phyloP scores from a whole-genome alignment of 1,140 invertebrate species.

The Tetraneura akinire region DNA sequence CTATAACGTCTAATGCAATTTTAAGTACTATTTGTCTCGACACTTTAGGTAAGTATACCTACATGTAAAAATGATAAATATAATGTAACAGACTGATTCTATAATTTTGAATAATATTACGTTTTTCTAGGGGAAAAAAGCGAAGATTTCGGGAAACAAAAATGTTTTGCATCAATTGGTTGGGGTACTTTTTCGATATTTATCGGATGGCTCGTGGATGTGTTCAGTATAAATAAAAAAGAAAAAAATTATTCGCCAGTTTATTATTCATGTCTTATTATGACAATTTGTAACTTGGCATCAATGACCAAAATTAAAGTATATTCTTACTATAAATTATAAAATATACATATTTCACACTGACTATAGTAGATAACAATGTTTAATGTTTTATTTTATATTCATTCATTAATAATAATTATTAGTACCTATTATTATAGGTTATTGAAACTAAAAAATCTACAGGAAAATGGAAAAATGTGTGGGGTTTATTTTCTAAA shows the following conservation, averaged over 20 bases:
- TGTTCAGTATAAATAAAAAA: constrained; percentile 65
- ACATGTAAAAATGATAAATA: background rate
- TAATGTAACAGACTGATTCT: no score
- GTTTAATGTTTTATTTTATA: background rate
- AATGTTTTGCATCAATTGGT: constrained; percentile 79
- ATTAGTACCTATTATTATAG: background rate
- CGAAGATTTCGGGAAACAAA: constrained; percentile 76
- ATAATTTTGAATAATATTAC: background rate
- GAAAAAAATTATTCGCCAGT: constrained; percentile 75
- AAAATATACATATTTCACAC: no score
- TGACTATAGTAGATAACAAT: no score
- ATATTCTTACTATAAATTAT: background rate
- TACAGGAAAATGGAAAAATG: background rate
- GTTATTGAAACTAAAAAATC: background rate
- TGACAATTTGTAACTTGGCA: constrained; percentile 70
- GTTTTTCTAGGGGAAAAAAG: constrained; percentile 63
- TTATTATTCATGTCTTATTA: constrained; percentile 72
- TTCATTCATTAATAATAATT: background rate
- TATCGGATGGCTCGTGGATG: constrained; percentile 74
- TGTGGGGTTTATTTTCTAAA: background rate
- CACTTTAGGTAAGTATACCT: constrained; percentile 23
- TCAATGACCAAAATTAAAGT: constrained; percentile 65
- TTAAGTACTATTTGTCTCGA: constrained; percentile 25
- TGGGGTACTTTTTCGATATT: constrained; percentile 76
- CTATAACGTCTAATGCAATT: background rate